These are phyloP conservation scores for Stichopus horrens DNA, from an alignment of 53 echinoderm and acorn worm genomes.

Conservation along the genomic window DNA sequence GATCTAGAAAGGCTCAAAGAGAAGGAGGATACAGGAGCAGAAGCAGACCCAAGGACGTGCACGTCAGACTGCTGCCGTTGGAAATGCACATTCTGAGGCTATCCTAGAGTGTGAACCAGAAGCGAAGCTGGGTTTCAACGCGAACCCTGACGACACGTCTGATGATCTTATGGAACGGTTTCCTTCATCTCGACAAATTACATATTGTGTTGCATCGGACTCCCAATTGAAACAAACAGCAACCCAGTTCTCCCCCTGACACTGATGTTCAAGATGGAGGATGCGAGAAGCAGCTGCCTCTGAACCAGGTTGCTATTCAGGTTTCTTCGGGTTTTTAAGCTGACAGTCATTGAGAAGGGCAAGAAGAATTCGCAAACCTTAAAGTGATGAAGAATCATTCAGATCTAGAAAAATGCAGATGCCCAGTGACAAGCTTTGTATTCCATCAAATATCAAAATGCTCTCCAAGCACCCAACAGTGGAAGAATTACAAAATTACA, in stretches of 20 bases:
- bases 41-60: constrained; percentile 45
- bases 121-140: neutral
- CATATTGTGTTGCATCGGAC: neutral
- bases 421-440: neutral
- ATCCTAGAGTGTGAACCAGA: constrained; percentile 32
- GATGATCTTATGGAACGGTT: constrained; percentile 44
- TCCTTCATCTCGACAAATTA: neutral
- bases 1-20: constrained; percentile 25
- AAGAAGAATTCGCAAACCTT: no score
- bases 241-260: neutral
- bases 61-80: constrained; percentile 42
- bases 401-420: no score
- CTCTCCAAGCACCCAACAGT: constrained; percentile 2
- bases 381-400: no score
- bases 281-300: no score
- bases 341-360: no score
- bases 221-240: neutral
- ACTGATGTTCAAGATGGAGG: constrained; percentile 1
- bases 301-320: no score
- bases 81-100: constrained; percentile 39
- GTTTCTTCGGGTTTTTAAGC: constrained; percentile 47
- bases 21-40: constrained; percentile 41
- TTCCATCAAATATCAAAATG: neutral
- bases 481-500: neutral
- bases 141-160: constrained; percentile 41